These are phyloP conservation scores for Zoanthus sociatus DNA, from an alignment of 92 coral and sea anemone species.

Conservation along the genomic window DNA sequence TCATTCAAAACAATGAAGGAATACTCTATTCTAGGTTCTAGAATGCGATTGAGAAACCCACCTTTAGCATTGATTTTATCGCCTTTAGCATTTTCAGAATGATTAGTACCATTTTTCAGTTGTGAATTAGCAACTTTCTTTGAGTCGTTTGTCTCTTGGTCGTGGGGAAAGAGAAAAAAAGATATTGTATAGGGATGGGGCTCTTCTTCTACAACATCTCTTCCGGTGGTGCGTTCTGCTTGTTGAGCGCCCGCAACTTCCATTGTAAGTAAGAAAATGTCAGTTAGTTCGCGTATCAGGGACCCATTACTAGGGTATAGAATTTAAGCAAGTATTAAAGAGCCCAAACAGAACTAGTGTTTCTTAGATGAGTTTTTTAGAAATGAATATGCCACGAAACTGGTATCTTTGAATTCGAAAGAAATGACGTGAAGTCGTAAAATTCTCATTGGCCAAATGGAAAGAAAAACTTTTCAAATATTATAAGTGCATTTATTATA, in stretches of 20 bases:
- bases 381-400: too few relatives aligned
- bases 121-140: constrained; percentile 62
- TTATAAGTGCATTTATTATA: too few relatives aligned
- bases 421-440: too few relatives aligned
- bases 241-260: constrained; percentile 39
- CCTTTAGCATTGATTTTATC: constrained; percentile 15
- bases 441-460: too few relatives aligned
- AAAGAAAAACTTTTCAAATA: too few relatives aligned
- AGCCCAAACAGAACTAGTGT: not conserved
- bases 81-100: constrained; percentile 33
- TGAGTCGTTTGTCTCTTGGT: constrained; percentile 72
- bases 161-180: constrained; percentile 93
- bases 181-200: constrained; percentile 99
- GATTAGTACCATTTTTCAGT: constrained; percentile 50
- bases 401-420: too few relatives aligned
- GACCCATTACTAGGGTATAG: not conserved
- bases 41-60: not conserved
- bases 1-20: too few relatives aligned
- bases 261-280: constrained; percentile 41
- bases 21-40: too few relatives aligned
- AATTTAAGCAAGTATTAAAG: not conserved
- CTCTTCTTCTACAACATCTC: constrained; percentile 79
- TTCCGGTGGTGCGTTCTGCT: constrained; percentile 74
- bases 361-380: not conserved
- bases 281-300: constrained; percentile 8